Evolutionary conservation across 2,888 invertebrate genomes (phyloP), one percentile per base, ranked within the genome.

Genomic region (Drosophila melanosoma): DNA sequence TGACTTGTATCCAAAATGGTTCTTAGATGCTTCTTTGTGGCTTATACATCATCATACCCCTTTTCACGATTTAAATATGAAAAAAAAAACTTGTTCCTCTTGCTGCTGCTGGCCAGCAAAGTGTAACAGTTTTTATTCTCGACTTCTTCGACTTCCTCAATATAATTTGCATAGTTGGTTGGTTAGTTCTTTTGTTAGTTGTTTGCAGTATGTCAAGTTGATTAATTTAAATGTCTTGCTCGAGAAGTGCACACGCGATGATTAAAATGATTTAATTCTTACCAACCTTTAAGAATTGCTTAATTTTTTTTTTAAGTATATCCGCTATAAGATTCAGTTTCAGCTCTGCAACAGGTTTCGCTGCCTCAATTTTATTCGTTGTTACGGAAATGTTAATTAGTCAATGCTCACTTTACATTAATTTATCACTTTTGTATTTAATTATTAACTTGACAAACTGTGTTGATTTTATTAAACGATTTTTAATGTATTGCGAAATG

Each of bases 161-260:
- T 72, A 72, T 64, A 76, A 86, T 85, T 85, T 85, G 83, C 87
- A 85, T 87, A 83, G 74, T 65, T 70, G 49, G 35, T 32, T 23
- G 35, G n/a, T 62, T 33, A 38, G 40, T 57, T 66, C 15, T 57
- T 52, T 79, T 69, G 23, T 26, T 45, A 45, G 23, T 45, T 45
- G 45, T 63, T 45, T 52, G 36, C 65, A 53, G 59, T 45, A 23
- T 5, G 76, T 63, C 69, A 65, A 60, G 74, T 74, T 81, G 79
- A 87, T 86, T 87, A 83, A 83, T 76, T 83, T 76, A 81, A 78
- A 76, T 61, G 59, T 49, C 63, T 69, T 65, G 62, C 65, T 68
- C 23, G n/a, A 7, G 54, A 38, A 12, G 20, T 35, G 61, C 56
- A 51, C 66, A 73, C 48, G 60, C 69, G 66, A 67, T 60, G 66